Evolutionary conservation across 1,140 invertebrate species (phyloP), one percentile per base, ranked within the genome.

Genomic region (Drosophila repletoides): DNA sequence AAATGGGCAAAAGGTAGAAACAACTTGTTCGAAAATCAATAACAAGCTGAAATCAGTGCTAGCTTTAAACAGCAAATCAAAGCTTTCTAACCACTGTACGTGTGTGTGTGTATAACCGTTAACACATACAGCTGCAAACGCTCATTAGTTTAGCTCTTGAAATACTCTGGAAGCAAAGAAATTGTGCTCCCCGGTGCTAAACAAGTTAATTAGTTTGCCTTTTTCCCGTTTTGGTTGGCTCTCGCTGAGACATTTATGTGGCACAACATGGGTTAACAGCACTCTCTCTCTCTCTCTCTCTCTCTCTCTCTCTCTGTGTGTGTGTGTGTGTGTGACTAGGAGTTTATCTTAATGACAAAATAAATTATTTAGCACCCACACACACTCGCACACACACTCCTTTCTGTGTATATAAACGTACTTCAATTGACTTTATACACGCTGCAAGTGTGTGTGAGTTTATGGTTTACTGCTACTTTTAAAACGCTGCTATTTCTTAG

Each of bases 301-400:
- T 26, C 3, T 64, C 2, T 26, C 1, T 31, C 2, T 36, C 17
- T 24, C 28, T 21, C 10, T 40, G 22, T 58, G 45, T 34, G 15
- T 43, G 34, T 52, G 22, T 24, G 43, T 49, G 43, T 69, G 65
- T 58, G 45, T 51, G 64, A 67, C 63, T 64, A 53, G 60, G 68
- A 86, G 80, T 80, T 80, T 65, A 69, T 53, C 75, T 86, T 86
- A 86, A 86, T 84, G 80, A 86, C 80, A 86, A 86, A 86, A 86
- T 86, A 86, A 86, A 86, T 86, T 86, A 84, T 84, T 86, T 84
- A 72, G 53, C 60, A 19, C 76, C 71, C 46, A 40, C 38, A 10
- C 21, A 40, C 29, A 43, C 51, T 19, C 45, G 33, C 22, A 56
- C 6, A 55, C 45, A 38, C 17, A 49, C 31, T 24, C 55, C 48